Base-by-base conservation (phyloP, 2,797 vertebrate genomes). In the Iguana delicatissima region DNA sequence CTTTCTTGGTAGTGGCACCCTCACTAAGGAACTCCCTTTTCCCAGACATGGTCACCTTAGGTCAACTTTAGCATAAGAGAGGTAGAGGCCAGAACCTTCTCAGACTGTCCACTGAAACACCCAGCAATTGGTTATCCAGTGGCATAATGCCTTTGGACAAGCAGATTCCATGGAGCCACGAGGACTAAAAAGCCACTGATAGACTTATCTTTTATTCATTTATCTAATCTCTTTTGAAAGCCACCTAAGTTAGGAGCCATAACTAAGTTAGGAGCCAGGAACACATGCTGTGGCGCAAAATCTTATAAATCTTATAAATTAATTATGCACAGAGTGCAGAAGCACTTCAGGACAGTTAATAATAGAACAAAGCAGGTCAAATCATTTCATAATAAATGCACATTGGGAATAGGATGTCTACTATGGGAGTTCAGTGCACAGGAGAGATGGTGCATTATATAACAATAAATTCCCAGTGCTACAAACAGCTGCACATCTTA, bases 341-440 rank as follows among this genome's bases (percentile, higher is more conserved):
- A 76, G 55, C 83, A n/a, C 88, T 89, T 89, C 88, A 76, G 22
- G 55, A 46, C n/a, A 74, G 74, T 89, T 62, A 89, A 76, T 76
- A 76, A 89, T 76, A 64, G 72, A 83, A 55, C 24, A 50, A 29
- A 59, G 59, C n/a, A 22, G 57, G 67, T 72, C 83, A 86, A 52
- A 82, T 57, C 62, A 67, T 20, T 80, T 89, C 18, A 55, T 73
- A 18, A 72, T 26, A 59, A 59, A 80, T 24, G 55, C 38, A 59
- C 1, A 57, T 32, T 12, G 57, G 80, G 29, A 69, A 77, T 35
- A 83, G 52, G 79, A 83, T 86, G 42, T 69, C 72, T 59, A 83
- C 69, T n/a, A 59, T 4, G 38, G 73, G 79, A 86, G 81, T 46
- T 86, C 77, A 74, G 29, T 86, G 84, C 24, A 18, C 55, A 50